phyloP scores from a whole-genome alignment of 2,113 vertebrate genomes.

The human region DNA sequence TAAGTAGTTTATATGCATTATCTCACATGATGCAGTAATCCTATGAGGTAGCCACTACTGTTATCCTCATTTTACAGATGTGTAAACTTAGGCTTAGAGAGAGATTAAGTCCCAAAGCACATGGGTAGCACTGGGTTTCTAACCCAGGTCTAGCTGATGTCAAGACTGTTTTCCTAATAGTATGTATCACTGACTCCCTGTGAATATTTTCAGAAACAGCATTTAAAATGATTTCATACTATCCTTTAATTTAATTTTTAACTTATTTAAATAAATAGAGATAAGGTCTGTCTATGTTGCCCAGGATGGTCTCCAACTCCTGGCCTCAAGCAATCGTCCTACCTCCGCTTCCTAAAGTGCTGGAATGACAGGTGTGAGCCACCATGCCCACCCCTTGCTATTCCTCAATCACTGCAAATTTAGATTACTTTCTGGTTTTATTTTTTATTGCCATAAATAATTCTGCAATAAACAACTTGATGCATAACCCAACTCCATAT shows the following conservation, averaged over 20 bases:
- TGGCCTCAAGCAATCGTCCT: too few species aligned
- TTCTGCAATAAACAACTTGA: neutral
- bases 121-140: neutral
- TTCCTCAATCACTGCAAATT: neutral
- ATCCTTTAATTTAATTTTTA: neutral
- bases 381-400: neutral
- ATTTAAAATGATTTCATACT: neutral
- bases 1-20: neutral
- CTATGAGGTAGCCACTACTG: neutral
- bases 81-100: neutral
- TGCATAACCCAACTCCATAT: neutral
- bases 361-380: too few species aligned
- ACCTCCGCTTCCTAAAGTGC: too few species aligned
- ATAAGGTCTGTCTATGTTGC: too few species aligned
- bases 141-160: neutral
- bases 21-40: neutral
- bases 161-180: neutral
- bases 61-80: neutral
- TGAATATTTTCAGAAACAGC: neutral
- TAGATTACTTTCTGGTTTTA: neutral
- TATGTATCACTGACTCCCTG: neutral
- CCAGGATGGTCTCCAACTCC: too few species aligned
- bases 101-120: neutral
- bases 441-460: neutral
- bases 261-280: too few species aligned